Base-by-base conservation (phyloP, 2,888 invertebrate genomes). In the Agriopis aurantiaria region DNA sequence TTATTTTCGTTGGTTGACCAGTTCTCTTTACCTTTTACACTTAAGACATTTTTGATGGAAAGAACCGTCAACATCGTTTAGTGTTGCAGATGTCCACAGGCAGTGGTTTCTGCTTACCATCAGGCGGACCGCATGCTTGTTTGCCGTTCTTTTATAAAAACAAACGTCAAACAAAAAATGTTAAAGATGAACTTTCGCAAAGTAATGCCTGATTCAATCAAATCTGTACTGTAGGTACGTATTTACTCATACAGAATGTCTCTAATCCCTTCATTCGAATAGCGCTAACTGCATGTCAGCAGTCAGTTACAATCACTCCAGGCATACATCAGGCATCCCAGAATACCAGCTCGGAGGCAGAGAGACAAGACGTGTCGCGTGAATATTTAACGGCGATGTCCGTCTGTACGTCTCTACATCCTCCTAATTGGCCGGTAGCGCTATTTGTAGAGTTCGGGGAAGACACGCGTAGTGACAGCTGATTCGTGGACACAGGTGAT, bases 361-460 rank as follows among this genome's bases (percentile, higher is more conserved):
- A 62, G 62, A 49, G 61, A 61, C 67, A 62, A 68, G 68, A 63
- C 70, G 33, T 65, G 65, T 66, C 40, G 52, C 48, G 12, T 65
- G 69, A 53, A 69, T 69, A 69, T 69, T 69, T 69, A 69, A 69
- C 65, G 49, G 55, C 14, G 23, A 53, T 55, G 69, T 61, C 65
- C 45, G 61, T 60, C 65, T 62, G 46, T 69, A 48, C 65, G 60
- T 40, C 40, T 55, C 40, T 66, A 43, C 62, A 46, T 8, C 51
- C 52, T 17, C 17, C 57, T 68, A 68, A 68, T 62, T 68, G 68
- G 57, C 43, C 57, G 45, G 63, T 11, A 23, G 43, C 4, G 48
- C 69, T 69, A 69, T 69, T 69, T 62, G 69, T 65, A 61, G 60
- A 65, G 69, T 65, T 65, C 61, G 45, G 8, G 12, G 69, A 69